phyloP scores from a whole-genome alignment of 1,140 invertebrate species.

The Wiebesia pumilae region DNA sequence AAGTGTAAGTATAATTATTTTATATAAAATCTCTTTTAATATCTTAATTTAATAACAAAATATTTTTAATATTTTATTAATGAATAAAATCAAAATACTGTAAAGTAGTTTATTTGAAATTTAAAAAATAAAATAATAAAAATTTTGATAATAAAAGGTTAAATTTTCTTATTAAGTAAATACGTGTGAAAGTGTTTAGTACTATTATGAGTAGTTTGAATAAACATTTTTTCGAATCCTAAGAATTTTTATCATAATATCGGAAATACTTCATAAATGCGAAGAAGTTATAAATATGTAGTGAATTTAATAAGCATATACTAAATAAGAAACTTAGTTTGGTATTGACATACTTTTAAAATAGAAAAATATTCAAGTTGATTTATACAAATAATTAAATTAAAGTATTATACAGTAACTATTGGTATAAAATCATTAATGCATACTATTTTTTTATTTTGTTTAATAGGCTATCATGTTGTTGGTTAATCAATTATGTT shows the following conservation, averaged over 20 bases:
- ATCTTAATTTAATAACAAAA: background rate
- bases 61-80: conserved; percentile 24
- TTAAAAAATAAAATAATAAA: no score
- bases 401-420: background rate
- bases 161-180: background rate
- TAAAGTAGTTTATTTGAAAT: background rate
- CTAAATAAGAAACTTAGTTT: no score
- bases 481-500: conserved; percentile 72
- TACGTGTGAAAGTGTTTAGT: background rate
- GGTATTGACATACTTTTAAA: no score
- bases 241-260: no score
- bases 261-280: no score
- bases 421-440: background rate
- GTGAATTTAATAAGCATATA: no score
- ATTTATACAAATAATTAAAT: background rate
- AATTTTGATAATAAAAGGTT: background rate
- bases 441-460: conserved; percentile 53
- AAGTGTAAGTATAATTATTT: conserved; percentile 64
- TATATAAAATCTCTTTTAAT: no score
- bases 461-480: conserved; percentile 68
- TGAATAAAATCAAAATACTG: background rate
- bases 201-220: no score
- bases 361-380: no score
- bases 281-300: no score
- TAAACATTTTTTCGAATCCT: no score